Conservation (phyloP, 2,888 invertebrate genomes). For the Loripinus fragilis region DNA sequence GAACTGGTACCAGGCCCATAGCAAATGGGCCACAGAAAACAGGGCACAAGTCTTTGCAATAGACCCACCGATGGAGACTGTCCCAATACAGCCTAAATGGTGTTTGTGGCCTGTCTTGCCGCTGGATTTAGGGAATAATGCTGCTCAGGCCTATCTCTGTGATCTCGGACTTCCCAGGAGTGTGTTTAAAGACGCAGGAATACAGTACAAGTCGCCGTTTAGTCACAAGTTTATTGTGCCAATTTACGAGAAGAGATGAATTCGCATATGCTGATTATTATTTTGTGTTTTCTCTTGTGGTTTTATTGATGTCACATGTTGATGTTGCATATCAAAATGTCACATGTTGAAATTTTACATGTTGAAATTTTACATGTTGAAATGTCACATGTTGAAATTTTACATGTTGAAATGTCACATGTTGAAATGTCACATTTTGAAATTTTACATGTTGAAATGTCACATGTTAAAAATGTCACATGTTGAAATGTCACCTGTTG, state of each 20-base stretch:
- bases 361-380: too few species aligned
- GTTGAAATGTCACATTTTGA: too few species aligned
- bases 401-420: too few species aligned
- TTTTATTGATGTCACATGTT: too few species aligned
- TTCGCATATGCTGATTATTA: too few species aligned
- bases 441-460: too few species aligned
- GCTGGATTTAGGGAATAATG: constrained; percentile 86
- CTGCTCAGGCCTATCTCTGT: constrained; percentile 90
- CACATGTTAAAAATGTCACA: too few species aligned
- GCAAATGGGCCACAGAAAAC: constrained; percentile 89
- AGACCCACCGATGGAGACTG: constrained; percentile 89
- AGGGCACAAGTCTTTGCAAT: constrained; percentile 90
- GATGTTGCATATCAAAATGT: too few species aligned
- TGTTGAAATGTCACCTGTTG: too few species aligned
- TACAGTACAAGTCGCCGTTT: constrained; percentile 93
- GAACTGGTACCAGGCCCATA: constrained; percentile 85
- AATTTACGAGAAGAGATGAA: constrained; percentile 81
- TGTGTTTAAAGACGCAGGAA: constrained; percentile 90
- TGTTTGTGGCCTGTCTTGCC: constrained; percentile 90
- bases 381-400: too few species aligned
- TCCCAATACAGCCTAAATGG: constrained; percentile 86
- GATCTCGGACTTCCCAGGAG: constrained; percentile 92
- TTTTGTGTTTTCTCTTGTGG: too few species aligned
- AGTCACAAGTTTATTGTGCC: constrained; percentile 92
- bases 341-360: too few species aligned